These are phyloP conservation scores for Lycaena phlaeas DNA, from an alignment of 2,888 invertebrate genomes.

Conservation along the genomic window DNA sequence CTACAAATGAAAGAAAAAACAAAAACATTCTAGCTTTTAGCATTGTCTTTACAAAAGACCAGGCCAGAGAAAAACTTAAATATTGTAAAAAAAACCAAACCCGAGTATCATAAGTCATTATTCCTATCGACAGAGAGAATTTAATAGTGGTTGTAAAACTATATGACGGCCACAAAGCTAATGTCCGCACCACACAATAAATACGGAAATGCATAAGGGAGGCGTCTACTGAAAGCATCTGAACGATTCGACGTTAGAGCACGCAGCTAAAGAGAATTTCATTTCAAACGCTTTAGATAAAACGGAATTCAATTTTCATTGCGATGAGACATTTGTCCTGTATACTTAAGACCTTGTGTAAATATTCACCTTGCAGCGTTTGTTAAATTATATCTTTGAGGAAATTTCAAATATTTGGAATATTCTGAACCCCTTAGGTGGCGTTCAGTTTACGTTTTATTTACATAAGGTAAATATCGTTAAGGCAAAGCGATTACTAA, in stretches of 20 bases:
- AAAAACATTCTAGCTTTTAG: no score
- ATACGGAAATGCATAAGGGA: slow-evolving; percentile 31
- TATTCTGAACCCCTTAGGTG: slow-evolving; percentile 4
- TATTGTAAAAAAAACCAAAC: neutral
- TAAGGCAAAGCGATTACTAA: no score
- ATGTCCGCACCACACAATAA: slow-evolving; percentile 18
- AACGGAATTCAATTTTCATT: slow-evolving; percentile 50
- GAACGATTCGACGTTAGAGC: slow-evolving; percentile 48
- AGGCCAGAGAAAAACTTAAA: no score
- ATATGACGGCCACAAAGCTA: slow-evolving; percentile 8
- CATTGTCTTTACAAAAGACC: no score
- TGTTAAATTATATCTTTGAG: no score
- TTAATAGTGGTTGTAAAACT: slow-evolving; percentile 3
- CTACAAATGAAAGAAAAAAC: no score
- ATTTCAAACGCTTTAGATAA: slow-evolving; percentile 48
- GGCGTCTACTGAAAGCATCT: slow-evolving; percentile 32
- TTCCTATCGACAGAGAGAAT: neutral
- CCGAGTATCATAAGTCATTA: slow-evolving; percentile 3
- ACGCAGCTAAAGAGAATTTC: slow-evolving; percentile 53
- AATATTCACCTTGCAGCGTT: slow-evolving; percentile 4
- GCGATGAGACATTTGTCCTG: slow-evolving; percentile 21
- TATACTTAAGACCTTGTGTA: slow-evolving; percentile 13
- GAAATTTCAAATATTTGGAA: slow-evolving; percentile 1
- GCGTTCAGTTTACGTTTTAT: neutral
- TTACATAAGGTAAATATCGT: no score